phyloP scores from a whole-genome alignment of 2,113 vertebrate species.

The Podarcis cretensis region DNA sequence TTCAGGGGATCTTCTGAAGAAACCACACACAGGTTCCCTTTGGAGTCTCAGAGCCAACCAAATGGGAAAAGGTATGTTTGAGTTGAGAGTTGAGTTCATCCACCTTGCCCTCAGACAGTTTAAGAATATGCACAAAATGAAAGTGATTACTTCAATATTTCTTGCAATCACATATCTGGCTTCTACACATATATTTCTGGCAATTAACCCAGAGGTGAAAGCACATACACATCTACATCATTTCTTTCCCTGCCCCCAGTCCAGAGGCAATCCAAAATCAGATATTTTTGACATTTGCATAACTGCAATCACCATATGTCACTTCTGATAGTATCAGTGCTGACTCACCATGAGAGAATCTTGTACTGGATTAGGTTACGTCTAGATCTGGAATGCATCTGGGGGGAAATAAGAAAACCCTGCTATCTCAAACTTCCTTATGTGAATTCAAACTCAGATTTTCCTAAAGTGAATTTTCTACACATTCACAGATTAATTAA shows the following conservation, averaged over 20 bases:
- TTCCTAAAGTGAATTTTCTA: no score
- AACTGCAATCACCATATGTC: neutral
- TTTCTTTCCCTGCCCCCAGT: no score
- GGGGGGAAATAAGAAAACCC: neutral
- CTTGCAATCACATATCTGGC: neutral
- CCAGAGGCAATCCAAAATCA: neutral
- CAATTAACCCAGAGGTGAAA: neutral
- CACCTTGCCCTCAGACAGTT: no score
- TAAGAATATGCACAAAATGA: no score
- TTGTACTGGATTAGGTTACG: neutral
- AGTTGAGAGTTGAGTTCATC: no score
- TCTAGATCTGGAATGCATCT: neutral
- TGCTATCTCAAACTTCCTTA: neutral
- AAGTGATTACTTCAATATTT: neutral
- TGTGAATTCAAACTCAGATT: neutral
- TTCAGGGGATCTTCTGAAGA: no score
- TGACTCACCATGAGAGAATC: neutral
- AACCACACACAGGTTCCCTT: no score
- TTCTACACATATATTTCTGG: neutral
- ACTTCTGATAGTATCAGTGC: neutral
- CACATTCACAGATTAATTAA: neutral
- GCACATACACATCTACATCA: neutral
- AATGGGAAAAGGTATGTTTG: no score
- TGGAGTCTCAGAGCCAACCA: no score
- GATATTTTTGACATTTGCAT: neutral